Conservation (phyloP, 1,140 invertebrate species). For the Ceratoteleas bidentatus region DNA sequence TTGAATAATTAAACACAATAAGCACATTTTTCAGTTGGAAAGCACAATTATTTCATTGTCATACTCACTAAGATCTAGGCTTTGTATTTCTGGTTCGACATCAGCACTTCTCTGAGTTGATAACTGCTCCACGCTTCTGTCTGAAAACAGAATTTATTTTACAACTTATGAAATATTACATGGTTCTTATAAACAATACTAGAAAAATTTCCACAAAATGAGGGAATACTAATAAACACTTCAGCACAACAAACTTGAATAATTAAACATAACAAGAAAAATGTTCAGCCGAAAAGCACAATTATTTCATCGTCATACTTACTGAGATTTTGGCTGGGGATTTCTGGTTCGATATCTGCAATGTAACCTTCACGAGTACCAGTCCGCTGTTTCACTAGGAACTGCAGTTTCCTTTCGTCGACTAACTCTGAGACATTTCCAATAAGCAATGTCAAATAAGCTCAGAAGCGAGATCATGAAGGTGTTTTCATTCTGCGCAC, state of each 20-base stretch:
- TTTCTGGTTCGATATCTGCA: conserved; percentile 5
- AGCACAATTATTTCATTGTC: too few species aligned
- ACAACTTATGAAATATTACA: neutral
- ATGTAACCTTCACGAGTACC: conserved; percentile 1
- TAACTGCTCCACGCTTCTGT: neutral
- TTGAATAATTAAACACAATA: neutral
- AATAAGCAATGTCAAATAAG: conserved; percentile 15
- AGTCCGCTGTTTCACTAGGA: neutral
- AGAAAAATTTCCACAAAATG: neutral
- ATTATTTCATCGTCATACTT: neutral
- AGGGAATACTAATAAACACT: neutral
- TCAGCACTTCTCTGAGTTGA: neutral
- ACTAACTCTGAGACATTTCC: neutral
- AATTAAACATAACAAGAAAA: neutral
- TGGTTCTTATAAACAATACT: neutral
- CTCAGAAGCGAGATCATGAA: neutral
- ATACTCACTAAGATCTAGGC: too few species aligned
- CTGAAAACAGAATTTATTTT: conserved; percentile 4
- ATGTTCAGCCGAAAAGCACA: neutral
- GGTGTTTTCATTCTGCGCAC: neutral
- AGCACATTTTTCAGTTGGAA: too few species aligned
- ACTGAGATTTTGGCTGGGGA: neutral
- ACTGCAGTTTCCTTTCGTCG: neutral
- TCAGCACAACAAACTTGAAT: neutral
- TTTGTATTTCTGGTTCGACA: too few species aligned